Conservation (phyloP, 2,113 vertebrate genomes). For the Tragelaphus scriptus region DNA sequence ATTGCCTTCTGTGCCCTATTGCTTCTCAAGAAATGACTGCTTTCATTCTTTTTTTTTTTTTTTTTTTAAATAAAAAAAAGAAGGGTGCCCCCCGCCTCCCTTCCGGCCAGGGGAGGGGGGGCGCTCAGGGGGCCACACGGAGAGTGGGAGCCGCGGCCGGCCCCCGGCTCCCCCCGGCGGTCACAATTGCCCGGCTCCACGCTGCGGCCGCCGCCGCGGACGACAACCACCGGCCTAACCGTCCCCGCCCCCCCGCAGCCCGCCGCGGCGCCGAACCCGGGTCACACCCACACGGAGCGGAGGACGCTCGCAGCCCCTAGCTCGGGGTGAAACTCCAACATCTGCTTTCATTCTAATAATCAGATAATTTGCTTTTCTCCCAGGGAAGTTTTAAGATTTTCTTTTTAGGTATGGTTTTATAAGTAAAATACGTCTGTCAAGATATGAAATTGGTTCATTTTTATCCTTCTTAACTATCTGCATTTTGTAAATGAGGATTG, state of each 20-base stretch:
- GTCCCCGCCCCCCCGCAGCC: constrained; percentile 55
- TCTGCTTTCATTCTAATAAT: constrained; percentile 27
- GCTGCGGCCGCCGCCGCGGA: constrained; percentile 38
- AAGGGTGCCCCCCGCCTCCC: constrained; percentile 60
- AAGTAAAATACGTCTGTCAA: background rate
- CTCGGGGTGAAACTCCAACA: constrained; percentile 60
- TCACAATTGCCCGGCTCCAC: constrained; percentile 62
- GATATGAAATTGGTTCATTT: background rate
- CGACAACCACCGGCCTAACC: constrained; percentile 1
- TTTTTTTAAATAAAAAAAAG: no score
- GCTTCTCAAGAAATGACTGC: background rate
- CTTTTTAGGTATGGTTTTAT: background rate
- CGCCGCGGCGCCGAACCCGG: background rate
- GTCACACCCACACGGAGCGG: constrained; percentile 65
- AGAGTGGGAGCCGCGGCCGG: constrained; percentile 46
- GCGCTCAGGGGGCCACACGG: constrained; percentile 21
- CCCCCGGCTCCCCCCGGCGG: constrained; percentile 21
- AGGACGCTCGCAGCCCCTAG: constrained; percentile 53
- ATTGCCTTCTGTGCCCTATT: background rate
- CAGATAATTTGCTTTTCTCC: background rate
- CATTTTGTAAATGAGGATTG: background rate
- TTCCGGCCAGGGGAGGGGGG: constrained; percentile 56
- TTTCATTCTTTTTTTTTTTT: no score
- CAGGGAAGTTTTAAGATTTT: background rate
- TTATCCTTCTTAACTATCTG: background rate